Evolutionary conservation across 2,113 vertebrate genomes (phyloP).

Genomic region (Atlantisia rogersi): DNA sequence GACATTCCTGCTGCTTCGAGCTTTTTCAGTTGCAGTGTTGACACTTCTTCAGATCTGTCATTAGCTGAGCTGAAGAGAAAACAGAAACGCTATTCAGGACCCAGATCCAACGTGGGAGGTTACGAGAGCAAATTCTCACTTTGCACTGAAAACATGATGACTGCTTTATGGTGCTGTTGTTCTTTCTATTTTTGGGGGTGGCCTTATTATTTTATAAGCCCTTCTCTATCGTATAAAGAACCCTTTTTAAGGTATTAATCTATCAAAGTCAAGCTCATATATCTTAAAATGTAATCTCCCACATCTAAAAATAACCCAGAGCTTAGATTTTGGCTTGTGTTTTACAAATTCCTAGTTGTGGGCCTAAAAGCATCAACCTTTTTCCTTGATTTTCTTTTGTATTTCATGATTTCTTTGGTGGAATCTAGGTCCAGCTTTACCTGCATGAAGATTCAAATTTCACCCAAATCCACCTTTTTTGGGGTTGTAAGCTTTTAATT

Average conservation of each 20-base stretch:
- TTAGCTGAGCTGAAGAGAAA: slow-evolving; percentile 21
- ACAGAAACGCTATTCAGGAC: slow-evolving; percentile 14
- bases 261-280: neutral
- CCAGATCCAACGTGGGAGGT: neutral
- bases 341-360: neutral
- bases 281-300: neutral
- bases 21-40: neutral
- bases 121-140: neutral
- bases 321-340: neutral
- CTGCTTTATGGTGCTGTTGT: neutral
- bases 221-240: neutral
- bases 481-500: accelerated
- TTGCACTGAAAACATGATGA: neutral
- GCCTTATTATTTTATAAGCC: neutral
- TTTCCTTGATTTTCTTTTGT: neutral
- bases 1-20: neutral
- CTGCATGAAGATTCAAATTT: neutral
- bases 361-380: neutral
- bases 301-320: neutral
- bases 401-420: neutral
- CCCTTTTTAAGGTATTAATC: neutral
- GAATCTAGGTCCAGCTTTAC: neutral
- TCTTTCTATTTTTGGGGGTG: neutral
- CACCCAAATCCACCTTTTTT: neutral
- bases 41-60: neutral